These are phyloP conservation scores for Megaceryle torquata DNA, from an alignment of 2,113 vertebrate species.

Conservation along the genomic window DNA sequence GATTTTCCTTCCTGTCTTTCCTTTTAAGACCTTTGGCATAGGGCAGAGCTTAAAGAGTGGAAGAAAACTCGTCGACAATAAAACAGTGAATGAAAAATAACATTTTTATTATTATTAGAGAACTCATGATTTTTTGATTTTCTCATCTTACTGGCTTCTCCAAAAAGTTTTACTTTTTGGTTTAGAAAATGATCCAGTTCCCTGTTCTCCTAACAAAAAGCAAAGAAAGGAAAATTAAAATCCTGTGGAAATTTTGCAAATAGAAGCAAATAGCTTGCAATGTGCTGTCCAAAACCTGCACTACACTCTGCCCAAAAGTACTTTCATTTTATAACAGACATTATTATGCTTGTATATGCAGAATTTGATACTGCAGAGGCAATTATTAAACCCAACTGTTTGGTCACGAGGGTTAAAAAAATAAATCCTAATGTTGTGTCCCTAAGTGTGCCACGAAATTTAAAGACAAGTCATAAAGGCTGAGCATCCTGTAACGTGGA, in stretches of 20 bases:
- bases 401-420: not conserved
- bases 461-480: not conserved
- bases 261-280: not conserved
- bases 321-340: not conserved
- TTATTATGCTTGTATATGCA: not conserved
- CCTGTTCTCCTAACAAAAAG: not conserved
- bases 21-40: not conserved
- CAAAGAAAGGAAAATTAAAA: not conserved
- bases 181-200: not conserved
- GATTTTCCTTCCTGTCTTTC: not conserved
- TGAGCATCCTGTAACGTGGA: not conserved
- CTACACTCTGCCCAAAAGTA: not conserved
- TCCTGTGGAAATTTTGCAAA: not conserved
- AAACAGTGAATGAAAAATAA: not conserved
- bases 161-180: not conserved
- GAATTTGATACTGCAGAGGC: conserved; percentile 17
- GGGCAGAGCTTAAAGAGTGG: not conserved
- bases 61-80: not conserved
- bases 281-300: not conserved
- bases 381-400: conserved; percentile 28
- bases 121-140: not conserved
- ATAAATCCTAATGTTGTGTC: not conserved
- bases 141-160: not conserved
- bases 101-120: not conserved
- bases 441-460: not conserved